A percentile compares a stretch with the other conserved stretches of the same genome.
phyloP scores from a whole-genome alignment of 2,113 vertebrate species.

The Paraplagusia blochii region DNA sequence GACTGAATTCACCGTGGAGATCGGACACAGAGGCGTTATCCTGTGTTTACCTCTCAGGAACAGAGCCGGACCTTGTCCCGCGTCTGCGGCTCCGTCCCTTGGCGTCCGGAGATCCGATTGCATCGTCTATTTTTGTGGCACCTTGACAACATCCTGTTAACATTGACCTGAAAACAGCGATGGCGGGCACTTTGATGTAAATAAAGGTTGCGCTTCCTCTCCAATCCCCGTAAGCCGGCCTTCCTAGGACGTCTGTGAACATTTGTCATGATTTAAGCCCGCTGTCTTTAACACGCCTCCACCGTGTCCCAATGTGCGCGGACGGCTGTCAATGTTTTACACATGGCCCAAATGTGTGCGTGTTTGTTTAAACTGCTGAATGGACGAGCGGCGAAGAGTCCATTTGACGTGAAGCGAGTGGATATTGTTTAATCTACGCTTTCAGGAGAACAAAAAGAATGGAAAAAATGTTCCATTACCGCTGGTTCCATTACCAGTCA shows the following conservation, averaged over 20 bases:
- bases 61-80: conserved; percentile 55
- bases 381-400: conserved; percentile 13
- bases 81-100: conserved; percentile 46
- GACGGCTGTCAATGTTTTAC: conserved; percentile 24
- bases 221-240: conserved; percentile 57
- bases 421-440: conserved; percentile 61
- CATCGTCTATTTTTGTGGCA: conserved; percentile 67
- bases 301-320: conserved; percentile 26
- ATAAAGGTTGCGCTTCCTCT: conserved; percentile 61
- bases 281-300: conserved; percentile 49
- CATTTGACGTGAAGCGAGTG: conserved; percentile 48
- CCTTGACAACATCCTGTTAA: conserved; percentile 70
- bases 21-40: conserved; percentile 50
- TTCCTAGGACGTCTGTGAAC: conserved; percentile 47
- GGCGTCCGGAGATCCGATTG: conserved; percentile 66
- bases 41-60: conserved; percentile 74
- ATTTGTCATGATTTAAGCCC: conserved; percentile 58
- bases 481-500: conserved; percentile 64
- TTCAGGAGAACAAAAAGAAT: conserved; percentile 52
- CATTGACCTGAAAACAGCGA: conserved; percentile 58
- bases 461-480: conserved; percentile 46
- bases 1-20: conserved; percentile 61
- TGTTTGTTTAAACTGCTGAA: conserved; percentile 13
- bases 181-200: conserved; percentile 68
- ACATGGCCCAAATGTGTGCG: conserved; percentile 28